These are phyloP conservation scores for Campaea margaritaria DNA, from an alignment of 2,888 invertebrate species.

Conservation along the genomic window DNA sequence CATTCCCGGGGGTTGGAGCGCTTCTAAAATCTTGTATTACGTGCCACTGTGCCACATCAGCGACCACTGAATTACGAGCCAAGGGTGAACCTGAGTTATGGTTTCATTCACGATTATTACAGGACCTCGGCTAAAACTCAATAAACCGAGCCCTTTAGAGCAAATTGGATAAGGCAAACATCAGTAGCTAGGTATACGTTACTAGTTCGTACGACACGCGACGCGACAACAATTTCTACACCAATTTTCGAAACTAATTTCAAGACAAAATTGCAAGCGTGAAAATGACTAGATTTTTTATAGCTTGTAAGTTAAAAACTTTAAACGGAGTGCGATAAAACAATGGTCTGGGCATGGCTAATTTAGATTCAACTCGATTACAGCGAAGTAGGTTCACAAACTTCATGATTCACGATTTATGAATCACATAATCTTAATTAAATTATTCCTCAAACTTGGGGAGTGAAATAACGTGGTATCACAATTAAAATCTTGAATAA, in stretches of 20 bases:
- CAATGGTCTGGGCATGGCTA: constrained; percentile 39
- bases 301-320: constrained; percentile 30
- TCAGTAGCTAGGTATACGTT: constrained; percentile 9
- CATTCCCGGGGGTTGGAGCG: constrained; percentile 62
- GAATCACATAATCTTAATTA: constrained; percentile 35
- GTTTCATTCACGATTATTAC: constrained; percentile 66
- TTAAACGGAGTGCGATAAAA: constrained; percentile 30
- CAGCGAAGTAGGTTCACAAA: constrained; percentile 30
- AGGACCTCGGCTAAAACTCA: constrained; percentile 48
- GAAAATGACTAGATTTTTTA: constrained; percentile 30
- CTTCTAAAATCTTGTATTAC: constrained; percentile 71
- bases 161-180: constrained; percentile 26
- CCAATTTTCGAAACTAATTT: constrained; percentile 7
- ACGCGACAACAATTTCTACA: neutral
- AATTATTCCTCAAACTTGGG: constrained; percentile 32
- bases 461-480: constrained; percentile 41
- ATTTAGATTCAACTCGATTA: constrained; percentile 42
- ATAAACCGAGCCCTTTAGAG: constrained; percentile 34
- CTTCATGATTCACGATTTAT: constrained; percentile 39
- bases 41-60: constrained; percentile 71
- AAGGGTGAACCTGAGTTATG: constrained; percentile 67
- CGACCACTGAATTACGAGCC: constrained; percentile 70
- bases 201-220: constrained; percentile 6
- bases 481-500: constrained; percentile 56
- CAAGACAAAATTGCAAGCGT: constrained; percentile 29